Evolutionary conservation across 2,797 vertebrate species (phyloP).

Genomic region (Anguilla pacifica): DNA sequence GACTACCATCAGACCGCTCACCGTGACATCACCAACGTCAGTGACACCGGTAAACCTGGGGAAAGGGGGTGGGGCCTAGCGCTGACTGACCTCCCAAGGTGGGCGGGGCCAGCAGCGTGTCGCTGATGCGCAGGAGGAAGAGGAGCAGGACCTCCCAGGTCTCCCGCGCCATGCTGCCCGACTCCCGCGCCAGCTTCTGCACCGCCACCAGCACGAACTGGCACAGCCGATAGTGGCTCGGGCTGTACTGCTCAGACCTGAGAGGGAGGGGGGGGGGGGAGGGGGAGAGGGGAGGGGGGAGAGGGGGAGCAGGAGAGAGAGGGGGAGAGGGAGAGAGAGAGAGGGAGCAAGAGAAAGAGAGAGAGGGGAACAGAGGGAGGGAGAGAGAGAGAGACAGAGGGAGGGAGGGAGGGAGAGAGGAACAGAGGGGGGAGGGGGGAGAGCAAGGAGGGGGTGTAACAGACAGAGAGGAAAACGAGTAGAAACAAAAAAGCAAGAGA

Average conservation of each 20-base stretch:
- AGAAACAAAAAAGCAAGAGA: too few species aligned
- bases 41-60: background rate
- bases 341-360: background rate
- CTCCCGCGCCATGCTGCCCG: slow-evolving; percentile 83
- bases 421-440: background rate
- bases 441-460: background rate
- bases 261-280: background rate
- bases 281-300: background rate
- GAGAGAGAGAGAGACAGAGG: background rate
- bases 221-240: slow-evolving; percentile 83
- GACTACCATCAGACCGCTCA: background rate
- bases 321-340: background rate
- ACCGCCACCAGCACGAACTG: slow-evolving; percentile 87
- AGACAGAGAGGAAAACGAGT: too few species aligned
- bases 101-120: slow-evolving; percentile 83
- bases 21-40: background rate
- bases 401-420: background rate
- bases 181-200: slow-evolving; percentile 83
- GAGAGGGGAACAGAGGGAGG: background rate
- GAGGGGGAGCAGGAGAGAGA: too few species aligned
- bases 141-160: slow-evolving; percentile 91
- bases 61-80: background rate
- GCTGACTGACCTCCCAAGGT: slow-evolving; percentile 81
- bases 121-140: slow-evolving; percentile 91
- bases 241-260: slow-evolving; percentile 79